A percentile compares a stretch with the other conserved stretches of the same genome.
These are phyloP conservation scores for Alaudala cheleensis DNA, from an alignment of 2,113 vertebrate genomes.

Conservation along the genomic window DNA sequence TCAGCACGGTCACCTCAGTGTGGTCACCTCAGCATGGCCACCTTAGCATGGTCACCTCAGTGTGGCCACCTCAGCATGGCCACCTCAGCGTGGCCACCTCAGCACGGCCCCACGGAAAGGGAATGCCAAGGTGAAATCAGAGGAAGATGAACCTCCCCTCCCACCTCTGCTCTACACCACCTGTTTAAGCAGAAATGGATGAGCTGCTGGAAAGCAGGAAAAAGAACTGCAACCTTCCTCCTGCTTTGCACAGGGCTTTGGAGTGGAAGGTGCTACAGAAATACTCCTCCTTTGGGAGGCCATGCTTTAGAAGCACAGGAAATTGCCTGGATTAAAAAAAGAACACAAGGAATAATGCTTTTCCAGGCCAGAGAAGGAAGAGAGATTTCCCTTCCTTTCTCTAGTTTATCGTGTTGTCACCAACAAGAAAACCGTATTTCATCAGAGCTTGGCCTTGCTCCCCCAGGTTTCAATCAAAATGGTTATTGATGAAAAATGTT, in stretches of 20 bases:
- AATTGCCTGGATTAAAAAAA: constrained; percentile 1
- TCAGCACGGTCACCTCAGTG: not conserved
- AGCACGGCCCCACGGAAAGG: not conserved
- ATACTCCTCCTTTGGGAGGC: not conserved
- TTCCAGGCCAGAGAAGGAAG: not conserved
- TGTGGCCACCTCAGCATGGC: not conserved
- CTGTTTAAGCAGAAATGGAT: not conserved
- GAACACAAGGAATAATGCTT: not conserved
- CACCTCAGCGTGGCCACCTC: not conserved
- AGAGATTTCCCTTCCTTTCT: constrained; percentile 1
- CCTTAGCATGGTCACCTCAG: not conserved
- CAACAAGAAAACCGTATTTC: not conserved
- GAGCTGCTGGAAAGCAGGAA: not conserved
- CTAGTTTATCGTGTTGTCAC: not conserved
- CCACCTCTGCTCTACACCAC: not conserved
- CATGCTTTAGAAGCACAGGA: not conserved
- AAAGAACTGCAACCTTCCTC: not conserved
- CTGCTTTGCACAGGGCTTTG: not conserved
- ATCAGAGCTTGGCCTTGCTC: not conserved
- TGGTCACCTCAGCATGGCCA: not conserved
- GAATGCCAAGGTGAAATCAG: not conserved
- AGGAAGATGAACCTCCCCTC: not conserved
- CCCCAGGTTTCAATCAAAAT: not conserved
- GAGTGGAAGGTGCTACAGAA: not conserved
- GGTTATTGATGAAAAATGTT: not conserved